phyloP scores from a whole-genome alignment of 2,888 invertebrate species.

The Nymphalis c-album region DNA sequence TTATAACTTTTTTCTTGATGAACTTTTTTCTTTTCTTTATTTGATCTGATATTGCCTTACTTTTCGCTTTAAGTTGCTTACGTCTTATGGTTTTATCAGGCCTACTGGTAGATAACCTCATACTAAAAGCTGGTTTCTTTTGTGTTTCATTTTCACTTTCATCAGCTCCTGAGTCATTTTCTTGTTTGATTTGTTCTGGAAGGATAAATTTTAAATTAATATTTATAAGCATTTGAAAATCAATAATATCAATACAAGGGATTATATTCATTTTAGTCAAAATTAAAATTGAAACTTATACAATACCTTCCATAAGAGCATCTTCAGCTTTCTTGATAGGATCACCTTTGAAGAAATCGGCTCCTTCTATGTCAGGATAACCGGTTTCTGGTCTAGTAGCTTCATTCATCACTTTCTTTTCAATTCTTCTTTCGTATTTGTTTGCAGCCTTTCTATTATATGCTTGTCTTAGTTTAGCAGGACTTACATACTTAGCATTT shows the following conservation, averaged over 20 bases:
- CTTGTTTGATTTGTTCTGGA: slow-evolving; percentile 60
- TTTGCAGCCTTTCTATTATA: slow-evolving; percentile 85
- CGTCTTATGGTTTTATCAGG: slow-evolving; percentile 74
- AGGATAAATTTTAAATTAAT: slow-evolving; percentile 25
- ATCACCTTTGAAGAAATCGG: slow-evolving; percentile 88
- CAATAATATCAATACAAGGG: too few relatives aligned
- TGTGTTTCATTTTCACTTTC: slow-evolving; percentile 46
- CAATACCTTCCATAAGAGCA: slow-evolving; percentile 66
- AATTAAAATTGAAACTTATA: neutral
- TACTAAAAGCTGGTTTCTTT: slow-evolving; percentile 49
- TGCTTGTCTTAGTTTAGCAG: slow-evolving; percentile 90
- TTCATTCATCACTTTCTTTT: slow-evolving; percentile 89
- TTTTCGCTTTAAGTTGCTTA: slow-evolving; percentile 74
- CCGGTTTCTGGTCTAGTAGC: slow-evolving; percentile 87
- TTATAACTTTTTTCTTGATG: slow-evolving; percentile 63
- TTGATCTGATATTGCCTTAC: slow-evolving; percentile 72
- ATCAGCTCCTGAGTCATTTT: slow-evolving; percentile 48
- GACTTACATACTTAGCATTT: slow-evolving; percentile 94
- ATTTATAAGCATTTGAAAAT: too few relatives aligned
- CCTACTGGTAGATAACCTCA: slow-evolving; percentile 60
- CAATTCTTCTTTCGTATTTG: slow-evolving; percentile 89
- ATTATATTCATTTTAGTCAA: neutral
- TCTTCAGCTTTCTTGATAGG: slow-evolving; percentile 78
- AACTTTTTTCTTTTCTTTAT: slow-evolving; percentile 73
- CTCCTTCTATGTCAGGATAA: slow-evolving; percentile 86